Evolutionary conservation across 2,888 invertebrate genomes (phyloP), one percentile per base, ranked within the genome.

Genomic region (Thecocarcelia acutangulata): DNA sequence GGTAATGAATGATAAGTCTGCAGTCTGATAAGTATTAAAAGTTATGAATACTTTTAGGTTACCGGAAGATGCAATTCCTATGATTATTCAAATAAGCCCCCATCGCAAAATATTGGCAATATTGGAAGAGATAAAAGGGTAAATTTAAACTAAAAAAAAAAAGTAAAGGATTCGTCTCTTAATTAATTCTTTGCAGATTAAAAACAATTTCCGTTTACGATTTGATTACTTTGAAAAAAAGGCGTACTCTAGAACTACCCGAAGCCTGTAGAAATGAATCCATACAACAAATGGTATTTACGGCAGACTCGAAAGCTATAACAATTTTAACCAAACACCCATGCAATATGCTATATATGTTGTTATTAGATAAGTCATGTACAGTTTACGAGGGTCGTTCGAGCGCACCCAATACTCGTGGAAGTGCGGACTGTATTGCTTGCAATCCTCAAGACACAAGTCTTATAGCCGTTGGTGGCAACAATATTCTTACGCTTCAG

Each of bases 291-390:
- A 84, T 90, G 56, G 80, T 83, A 1, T 90, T 98, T 87, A 95
- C 96, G 0, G 94, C 92, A 80, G 97, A 98, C 89, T 96, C 95
- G 1, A 96, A 95, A 88, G 94, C 94, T 84, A 89, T 98, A 12
- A 93, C 95, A 1, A 93, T 95, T 0, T 93, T 98, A 37, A 95
- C 96, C 0, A 95, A 95, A 2, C 94, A 94, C 81, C 97, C 97
- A 0, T 97, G 89, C n/a, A 89, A 90, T 78, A 88, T 86, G 68
- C 54, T 91, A 2, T 97, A 89, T 95, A 95, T 94, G 94, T 93
- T 85, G 92, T 96, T 91, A 92, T 96, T 87, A 94, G 95, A 91
- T 96, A 96, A 92, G 94, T 59, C 76, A 3, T 46, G 94, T 42
- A 88, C 90, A 0, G 85, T 89, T 19, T 85, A 89, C 24, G 89